A percentile compares a stretch with the other conserved stretches of the same genome.
Evolutionary conservation across 2,797 vertebrate species (phyloP).

Genomic region (Rhynchotus rufescens): DNA sequence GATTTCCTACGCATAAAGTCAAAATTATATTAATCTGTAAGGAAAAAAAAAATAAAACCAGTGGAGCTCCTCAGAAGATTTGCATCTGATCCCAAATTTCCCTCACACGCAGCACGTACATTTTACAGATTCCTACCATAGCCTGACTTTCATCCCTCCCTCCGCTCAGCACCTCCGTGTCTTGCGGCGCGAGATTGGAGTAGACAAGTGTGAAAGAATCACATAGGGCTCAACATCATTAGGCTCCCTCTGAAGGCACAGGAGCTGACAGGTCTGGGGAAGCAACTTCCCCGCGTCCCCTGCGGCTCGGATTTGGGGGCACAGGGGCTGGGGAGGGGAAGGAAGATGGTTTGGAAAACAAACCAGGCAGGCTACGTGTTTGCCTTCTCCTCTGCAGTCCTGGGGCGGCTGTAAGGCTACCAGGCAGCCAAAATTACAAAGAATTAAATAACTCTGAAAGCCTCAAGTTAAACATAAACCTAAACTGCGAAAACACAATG

Average conservation of each 20-base stretch:
- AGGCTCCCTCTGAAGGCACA: slow-evolving; percentile 63
- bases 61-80: neutral
- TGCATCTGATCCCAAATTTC: slow-evolving; percentile 33
- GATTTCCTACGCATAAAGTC: slow-evolving; percentile 6
- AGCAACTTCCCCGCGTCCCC: slow-evolving; percentile 39
- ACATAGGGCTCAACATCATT: slow-evolving; percentile 69
- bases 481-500: slow-evolving; percentile 59
- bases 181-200: slow-evolving; percentile 61
- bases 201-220: slow-evolving; percentile 80
- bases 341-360: neutral
- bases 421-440: neutral
- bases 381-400: neutral
- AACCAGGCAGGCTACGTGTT: neutral
- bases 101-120: neutral
- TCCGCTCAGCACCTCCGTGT: slow-evolving; percentile 35
- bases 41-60: neutral
- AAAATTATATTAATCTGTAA: slow-evolving; percentile 25
- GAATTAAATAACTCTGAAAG: neutral
- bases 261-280: slow-evolving; percentile 71
- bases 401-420: neutral
- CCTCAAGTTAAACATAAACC: slow-evolving; percentile 23
- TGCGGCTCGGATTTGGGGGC: slow-evolving; percentile 51
- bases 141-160: slow-evolving; percentile 56
- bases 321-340: slow-evolving; percentile 11
- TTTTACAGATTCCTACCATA: neutral